phyloP scores from a whole-genome alignment of 2,797 vertebrate genomes.

The Dendrocincla tyrannina region DNA sequence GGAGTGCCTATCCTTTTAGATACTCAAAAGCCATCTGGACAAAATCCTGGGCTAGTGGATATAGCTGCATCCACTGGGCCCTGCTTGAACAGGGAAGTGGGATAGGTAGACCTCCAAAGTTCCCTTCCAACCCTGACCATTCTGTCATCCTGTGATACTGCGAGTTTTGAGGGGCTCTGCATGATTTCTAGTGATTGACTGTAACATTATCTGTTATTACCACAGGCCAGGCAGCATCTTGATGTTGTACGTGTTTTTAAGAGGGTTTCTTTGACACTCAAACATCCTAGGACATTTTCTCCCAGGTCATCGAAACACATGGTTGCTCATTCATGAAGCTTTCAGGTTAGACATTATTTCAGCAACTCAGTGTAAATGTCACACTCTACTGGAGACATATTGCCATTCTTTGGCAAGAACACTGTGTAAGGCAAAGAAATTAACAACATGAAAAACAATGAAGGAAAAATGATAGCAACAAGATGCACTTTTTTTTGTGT shows the following conservation, averaged over 20 bases:
- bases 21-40: background rate
- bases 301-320: background rate
- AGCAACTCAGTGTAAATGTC: background rate
- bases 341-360: constrained; percentile 9
- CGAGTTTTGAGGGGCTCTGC: background rate
- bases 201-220: background rate
- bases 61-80: background rate
- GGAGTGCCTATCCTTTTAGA: background rate
- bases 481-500: background rate
- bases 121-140: background rate
- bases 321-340: background rate
- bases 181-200: background rate
- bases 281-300: background rate
- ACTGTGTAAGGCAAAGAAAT: background rate
- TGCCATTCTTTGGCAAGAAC: background rate
- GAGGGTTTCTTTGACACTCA: background rate
- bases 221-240: background rate
- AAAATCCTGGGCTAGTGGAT: background rate
- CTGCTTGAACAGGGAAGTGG: background rate
- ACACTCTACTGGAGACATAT: background rate
- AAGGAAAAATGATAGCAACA: background rate
- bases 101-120: background rate
- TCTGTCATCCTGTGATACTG: background rate
- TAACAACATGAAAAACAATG: background rate
- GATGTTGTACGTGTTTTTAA: background rate